A percentile compares a stretch with the other conserved stretches of the same genome.
These are phyloP conservation scores for Anarsia innoxiella DNA, from an alignment of 2,888 invertebrate species.

Conservation along the genomic window DNA sequence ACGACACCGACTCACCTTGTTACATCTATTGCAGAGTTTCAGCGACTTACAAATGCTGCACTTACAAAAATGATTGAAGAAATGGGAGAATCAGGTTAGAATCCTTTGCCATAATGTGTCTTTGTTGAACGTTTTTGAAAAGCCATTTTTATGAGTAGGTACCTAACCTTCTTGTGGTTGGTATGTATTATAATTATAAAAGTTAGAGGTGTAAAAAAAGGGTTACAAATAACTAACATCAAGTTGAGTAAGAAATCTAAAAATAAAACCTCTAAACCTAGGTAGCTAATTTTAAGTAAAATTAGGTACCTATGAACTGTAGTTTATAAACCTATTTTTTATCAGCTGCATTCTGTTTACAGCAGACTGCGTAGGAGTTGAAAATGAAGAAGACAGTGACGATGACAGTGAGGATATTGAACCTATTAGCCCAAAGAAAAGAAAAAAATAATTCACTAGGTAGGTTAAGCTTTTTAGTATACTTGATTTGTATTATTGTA, in stretches of 20 bases:
- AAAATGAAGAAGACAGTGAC: conserved; percentile 27
- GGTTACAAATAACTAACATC: too few species aligned
- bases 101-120: conserved; percentile 3
- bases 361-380: conserved; percentile 15
- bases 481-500: conserved; percentile 6
- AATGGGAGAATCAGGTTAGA: conserved; percentile 31
- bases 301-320: too few species aligned
- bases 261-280: too few species aligned
- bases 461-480: conserved; percentile 9
- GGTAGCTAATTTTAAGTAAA: too few species aligned
- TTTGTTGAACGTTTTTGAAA: too few species aligned
- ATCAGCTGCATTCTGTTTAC: background rate
- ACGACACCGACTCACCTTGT: conserved; percentile 27
- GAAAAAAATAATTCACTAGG: conserved; percentile 30
- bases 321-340: background rate
- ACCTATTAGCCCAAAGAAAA: conserved; percentile 36
- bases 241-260: too few species aligned
- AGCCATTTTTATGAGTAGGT: too few species aligned
- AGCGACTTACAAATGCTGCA: conserved; percentile 37
- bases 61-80: conserved; percentile 47
- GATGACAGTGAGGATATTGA: conserved; percentile 29
- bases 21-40: conserved; percentile 46
- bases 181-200: too few species aligned
- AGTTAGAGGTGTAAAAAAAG: too few species aligned
- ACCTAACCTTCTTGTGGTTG: too few species aligned